Percentiles rank a stretch among this genome's conserved stretches.
Evolutionary conservation across 2,888 invertebrate genomes (phyloP).

Genomic region (Cephus sareptanus): DNA sequence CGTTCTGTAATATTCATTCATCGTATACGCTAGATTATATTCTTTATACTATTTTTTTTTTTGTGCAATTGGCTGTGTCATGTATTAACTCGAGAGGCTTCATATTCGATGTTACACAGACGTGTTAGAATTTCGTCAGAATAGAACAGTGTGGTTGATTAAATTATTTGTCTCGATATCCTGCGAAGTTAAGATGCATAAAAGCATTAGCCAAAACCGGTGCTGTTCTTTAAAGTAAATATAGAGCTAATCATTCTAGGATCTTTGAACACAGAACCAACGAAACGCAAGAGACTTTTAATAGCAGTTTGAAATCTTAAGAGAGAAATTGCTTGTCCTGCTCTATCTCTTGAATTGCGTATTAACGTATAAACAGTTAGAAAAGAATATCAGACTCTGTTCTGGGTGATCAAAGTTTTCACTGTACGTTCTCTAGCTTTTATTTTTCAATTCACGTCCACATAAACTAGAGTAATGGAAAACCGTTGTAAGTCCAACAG

Average conservation of each 20-base stretch:
- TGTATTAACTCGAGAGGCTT: not conserved
- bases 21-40: not conserved
- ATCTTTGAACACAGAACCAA: not conserved
- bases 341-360: not conserved
- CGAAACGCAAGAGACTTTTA: not conserved
- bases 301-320: not conserved
- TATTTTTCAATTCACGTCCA: not conserved
- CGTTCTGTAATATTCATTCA: not conserved
- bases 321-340: not conserved
- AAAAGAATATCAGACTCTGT: not conserved
- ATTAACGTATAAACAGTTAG: not conserved
- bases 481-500: not conserved
- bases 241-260: not conserved
- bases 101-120: not conserved
- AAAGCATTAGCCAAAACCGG: slow-evolving; percentile 5
- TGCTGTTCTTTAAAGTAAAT: slow-evolving; percentile 2
- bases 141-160: not conserved
- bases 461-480: not conserved
- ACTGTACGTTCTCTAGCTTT: not conserved
- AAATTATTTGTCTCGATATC: not conserved
- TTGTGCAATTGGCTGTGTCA: not conserved
- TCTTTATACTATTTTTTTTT: not conserved
- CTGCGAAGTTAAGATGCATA: not conserved
- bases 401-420: not conserved
- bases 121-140: not conserved